Base-by-base conservation (phyloP, 2,888 invertebrate genomes). In the Tetropium fuscum region DNA sequence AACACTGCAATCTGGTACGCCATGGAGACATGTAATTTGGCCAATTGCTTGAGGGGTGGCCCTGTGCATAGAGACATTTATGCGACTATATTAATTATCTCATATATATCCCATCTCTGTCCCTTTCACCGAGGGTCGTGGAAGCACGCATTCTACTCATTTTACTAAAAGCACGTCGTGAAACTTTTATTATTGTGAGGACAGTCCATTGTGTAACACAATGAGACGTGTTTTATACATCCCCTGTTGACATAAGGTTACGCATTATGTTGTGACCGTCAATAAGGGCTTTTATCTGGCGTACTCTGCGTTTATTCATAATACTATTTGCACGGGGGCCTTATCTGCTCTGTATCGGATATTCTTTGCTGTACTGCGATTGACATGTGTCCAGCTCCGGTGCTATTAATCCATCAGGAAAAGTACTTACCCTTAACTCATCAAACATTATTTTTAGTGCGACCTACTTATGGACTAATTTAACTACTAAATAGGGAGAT, bases 211-310 rank as follows among this genome's bases (percentile, higher is more conserved):
- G 76, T 75, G 70, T 59, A 58, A 59, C 65, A 75, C 75, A 76
- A 75, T 75, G 70, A 68, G 66, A 60, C 69, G 69, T 71, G 69
- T 73, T 73, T 74, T 72, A 73, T 67, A 58, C 71, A 71, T 69
- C 66, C 74, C 74, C 74, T 77, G 74, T 77, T 77, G 77, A 77
- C 76, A 77, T 75, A 76, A 76, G 75, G 75, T 75, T 74, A 74
- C 67, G 69, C 64, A 73, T 74, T 74, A 74, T 73, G 57, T 63
- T 36, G 53, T 63, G 61, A 60, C 60, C 44, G 45, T 60, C 70
- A 65, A 68, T 69, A 55, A 55, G 61, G 56, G 59, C 61, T 57
- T 61, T 61, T 60, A 60, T 63, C 38, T 57, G 60, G 45, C 54
- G 59, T 45, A 56, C 56, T 58, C 55, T 60, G 53, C 64, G 48